Base-by-base conservation (phyloP, 1,140 invertebrate genomes). In the Rhyzopertha dominica region DNA sequence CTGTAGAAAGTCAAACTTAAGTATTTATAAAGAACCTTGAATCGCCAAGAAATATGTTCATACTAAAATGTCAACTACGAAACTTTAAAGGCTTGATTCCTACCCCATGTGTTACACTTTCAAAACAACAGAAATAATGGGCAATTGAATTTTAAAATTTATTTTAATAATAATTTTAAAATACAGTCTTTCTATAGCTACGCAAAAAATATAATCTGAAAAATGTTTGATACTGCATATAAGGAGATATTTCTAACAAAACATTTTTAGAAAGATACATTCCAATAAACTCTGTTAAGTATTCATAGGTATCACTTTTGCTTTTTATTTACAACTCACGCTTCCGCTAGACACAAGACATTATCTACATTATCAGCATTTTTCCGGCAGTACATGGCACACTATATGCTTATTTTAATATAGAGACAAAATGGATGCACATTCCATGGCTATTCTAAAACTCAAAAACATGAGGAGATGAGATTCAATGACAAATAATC, bases 151-250 rank as follows among this genome's bases (percentile, higher is more conserved):
- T 36, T 43, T 43, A 5, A 43, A 43, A 16, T 14, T 26, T 31
- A 34, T 43, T 28, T 28, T 45, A n/a, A n/a, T n/a, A n/a, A n/a
- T 38, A 45, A 45, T 49, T 36, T 44, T 24, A 44, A 44, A 49
- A 49, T 49, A 49, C 47, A 49, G 47, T 49, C 47, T 49, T 31
- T 30, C 47, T 49, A 49, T 49, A 49, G 47, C 47, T 49, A 44
- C 47, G 44, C 41, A 35, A 49, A 49, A 49, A 49, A 49, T 44
- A 43, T 48, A 40, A 39, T 29, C 16, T 25, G 18, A 10, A 38
- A 23, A 26, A 26, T 8, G n/a, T 26, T 8, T 8, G n/a, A 26
- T 37, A 24, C 29, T 25, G 25, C 37, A 40, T 23, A 23, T 40
- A 40, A 26, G 29, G 37, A 40, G 29, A 40, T 41, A 25, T 44